Base-by-base conservation (phyloP, 92 coral and sea anemone genomes). In the Actinostola sp. region DNA sequence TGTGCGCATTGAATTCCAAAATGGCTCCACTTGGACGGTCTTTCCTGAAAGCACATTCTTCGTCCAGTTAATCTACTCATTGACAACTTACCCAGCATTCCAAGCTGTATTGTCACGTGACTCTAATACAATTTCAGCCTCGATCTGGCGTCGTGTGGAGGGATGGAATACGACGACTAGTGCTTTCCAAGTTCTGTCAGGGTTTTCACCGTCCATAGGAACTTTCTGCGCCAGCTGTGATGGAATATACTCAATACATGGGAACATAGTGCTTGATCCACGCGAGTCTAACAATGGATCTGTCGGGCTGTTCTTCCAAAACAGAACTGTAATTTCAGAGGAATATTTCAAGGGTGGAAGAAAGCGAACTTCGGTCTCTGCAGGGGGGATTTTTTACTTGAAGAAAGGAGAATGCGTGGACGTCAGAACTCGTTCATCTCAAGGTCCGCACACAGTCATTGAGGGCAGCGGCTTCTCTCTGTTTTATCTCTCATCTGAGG, bases 41-140 rank as follows among this genome's bases (percentile, higher is more conserved):
- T 65, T 84, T 32, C 29, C 71, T 13, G 75, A 63, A 38, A 84
- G 89, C 44, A 78, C 89, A 4, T 84, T 84, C 57, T 84, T 81
- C 30, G 76, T 78, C 11, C 60, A 71, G 32, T 46, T 71, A 58
- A 52, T 84, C 61, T 59, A 68, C 44, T 76, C 80, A 3, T 32
- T 71, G 55, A 73, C 84, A 45, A 56, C 70, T 38, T 72, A 70
- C 49, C 89, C 84, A 17, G 89, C 84, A 21, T 84, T 84, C 36
- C 89, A 84, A 38, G 84, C 72, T 0, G 74, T 52, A 14, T 78
- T 78, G 48, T 58, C 84, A 23, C 71, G 54, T 49, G 67, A 71
- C 30, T 52, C 27, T 42, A 17, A 25, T 23, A 29, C 26, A 20
- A 54, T 59, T 12, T n/a, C 76, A 38, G 21, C 72, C 41, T 67